phyloP scores from a whole-genome alignment of 2,888 invertebrate genomes.

The Acleris cristana region DNA sequence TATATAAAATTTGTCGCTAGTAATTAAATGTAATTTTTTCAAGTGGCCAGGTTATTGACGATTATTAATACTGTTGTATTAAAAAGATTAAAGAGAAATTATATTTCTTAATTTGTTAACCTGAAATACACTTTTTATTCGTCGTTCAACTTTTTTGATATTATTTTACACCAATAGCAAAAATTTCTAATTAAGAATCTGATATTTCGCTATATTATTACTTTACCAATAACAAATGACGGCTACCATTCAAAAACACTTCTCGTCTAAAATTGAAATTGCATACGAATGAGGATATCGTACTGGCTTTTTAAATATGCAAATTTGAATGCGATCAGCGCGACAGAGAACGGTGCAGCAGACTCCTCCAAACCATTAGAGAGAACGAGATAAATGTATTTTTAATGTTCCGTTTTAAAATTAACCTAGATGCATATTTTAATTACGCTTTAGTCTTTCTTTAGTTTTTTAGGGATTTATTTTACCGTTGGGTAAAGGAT shows the following conservation, averaged over 20 bases:
- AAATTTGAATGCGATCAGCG: conserved; percentile 67
- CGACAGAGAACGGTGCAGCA: conserved; percentile 46
- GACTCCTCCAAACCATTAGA: conserved; percentile 31
- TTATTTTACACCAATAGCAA: no score
- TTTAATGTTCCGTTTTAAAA: conserved; percentile 44
- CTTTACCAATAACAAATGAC: conserved; percentile 39
- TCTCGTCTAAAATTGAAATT: conserved; percentile 55
- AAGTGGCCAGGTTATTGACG: no score
- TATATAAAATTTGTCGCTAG: no score
- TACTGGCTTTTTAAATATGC: conserved; percentile 65
- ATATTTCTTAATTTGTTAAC: no score
- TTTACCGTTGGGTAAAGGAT: conserved; percentile 34
- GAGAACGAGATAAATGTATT: conserved; percentile 44
- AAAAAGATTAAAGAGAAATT: no score
- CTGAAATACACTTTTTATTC: no score
- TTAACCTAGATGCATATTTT: conserved; percentile 57
- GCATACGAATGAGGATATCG: conserved; percentile 64
- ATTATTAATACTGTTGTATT: no score
- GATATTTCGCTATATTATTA: neutral
- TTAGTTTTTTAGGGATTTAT: conserved; percentile 49
- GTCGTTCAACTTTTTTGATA: no score
- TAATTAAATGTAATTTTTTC: no score
- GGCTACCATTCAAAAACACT: conserved; percentile 47
- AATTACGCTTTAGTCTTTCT: conserved; percentile 38
- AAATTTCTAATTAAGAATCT: no score